Conservation (phyloP, 2,888 invertebrate genomes). For the Sphecodes monilicornis region DNA sequence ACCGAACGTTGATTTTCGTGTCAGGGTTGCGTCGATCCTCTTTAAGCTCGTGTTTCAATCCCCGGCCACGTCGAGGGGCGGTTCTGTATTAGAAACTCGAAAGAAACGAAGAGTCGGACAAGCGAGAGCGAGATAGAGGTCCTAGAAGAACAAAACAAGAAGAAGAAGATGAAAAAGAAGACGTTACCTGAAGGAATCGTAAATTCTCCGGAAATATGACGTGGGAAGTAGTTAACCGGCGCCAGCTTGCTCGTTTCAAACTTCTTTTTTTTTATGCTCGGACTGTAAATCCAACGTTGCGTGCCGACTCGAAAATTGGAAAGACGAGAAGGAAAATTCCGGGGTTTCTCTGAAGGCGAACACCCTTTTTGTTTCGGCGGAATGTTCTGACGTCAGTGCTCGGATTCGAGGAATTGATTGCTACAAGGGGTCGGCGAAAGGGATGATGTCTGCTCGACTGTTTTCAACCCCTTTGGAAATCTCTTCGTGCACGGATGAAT, state of each 20-base stretch:
- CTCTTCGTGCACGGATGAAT: background rate
- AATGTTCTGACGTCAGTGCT: constrained; percentile 12
- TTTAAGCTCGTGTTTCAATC: constrained; percentile 45
- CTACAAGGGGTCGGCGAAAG: constrained; percentile 1
- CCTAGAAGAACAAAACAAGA: background rate
- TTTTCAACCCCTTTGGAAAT: background rate
- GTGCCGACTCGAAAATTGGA: constrained; percentile 34
- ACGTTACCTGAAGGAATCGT: constrained; percentile 28
- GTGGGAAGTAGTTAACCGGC: constrained; percentile 39
- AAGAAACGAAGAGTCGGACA: constrained; percentile 10
- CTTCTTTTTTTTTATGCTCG: constrained; percentile 35
- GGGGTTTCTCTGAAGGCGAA: background rate
- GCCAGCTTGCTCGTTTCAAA: constrained; percentile 22
- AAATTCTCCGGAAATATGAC: constrained; percentile 46
- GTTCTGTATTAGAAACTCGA: background rate
- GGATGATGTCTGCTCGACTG: background rate
- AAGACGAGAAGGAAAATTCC: constrained; percentile 13
- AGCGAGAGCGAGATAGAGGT: background rate
- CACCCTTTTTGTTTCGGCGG: constrained; percentile 4
- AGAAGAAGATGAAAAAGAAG: constrained; percentile 7
- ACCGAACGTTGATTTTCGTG: constrained; percentile 7
- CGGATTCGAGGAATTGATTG: constrained; percentile 2
- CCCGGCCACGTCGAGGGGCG: background rate
- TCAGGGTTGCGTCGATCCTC: constrained; percentile 33
- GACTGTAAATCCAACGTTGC: constrained; percentile 44